These are phyloP conservation scores for Rhizomys pruinosus DNA, from an alignment of 2,113 vertebrate species.

Conservation along the genomic window DNA sequence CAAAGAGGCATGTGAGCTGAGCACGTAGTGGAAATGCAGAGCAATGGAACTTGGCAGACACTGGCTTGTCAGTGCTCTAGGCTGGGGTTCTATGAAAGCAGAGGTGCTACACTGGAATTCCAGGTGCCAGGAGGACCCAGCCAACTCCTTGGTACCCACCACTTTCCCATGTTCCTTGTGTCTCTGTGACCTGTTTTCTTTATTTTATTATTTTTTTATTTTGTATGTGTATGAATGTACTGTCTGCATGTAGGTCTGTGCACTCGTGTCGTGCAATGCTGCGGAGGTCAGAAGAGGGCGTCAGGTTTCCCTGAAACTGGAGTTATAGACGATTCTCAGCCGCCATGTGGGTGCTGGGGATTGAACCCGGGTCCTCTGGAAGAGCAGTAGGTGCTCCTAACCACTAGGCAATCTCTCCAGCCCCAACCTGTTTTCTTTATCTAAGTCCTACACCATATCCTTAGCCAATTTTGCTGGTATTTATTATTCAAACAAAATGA, in stretches of 20 bases:
- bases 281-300: no score
- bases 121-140: background rate
- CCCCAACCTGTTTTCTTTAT: constrained; percentile 38
- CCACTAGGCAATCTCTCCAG: no score
- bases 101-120: background rate
- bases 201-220: no score
- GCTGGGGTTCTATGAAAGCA: constrained; percentile 26
- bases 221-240: no score
- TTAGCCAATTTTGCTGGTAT: background rate
- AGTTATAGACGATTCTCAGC: no score
- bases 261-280: no score
- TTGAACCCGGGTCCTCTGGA: no score
- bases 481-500: constrained; percentile 7
- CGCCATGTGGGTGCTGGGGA: no score
- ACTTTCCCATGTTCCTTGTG: background rate
- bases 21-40: constrained; percentile 59
- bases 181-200: constrained; percentile 24
- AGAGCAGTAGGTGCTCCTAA: no score
- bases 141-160: background rate
- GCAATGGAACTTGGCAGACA: constrained; percentile 43
- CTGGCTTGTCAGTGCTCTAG: background rate
- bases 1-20: constrained; percentile 46
- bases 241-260: no score
- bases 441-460: background rate
- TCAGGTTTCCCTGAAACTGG: no score